These are phyloP conservation scores for Pseudoatta argentina DNA, from an alignment of 1,140 invertebrate species.

Conservation along the genomic window DNA sequence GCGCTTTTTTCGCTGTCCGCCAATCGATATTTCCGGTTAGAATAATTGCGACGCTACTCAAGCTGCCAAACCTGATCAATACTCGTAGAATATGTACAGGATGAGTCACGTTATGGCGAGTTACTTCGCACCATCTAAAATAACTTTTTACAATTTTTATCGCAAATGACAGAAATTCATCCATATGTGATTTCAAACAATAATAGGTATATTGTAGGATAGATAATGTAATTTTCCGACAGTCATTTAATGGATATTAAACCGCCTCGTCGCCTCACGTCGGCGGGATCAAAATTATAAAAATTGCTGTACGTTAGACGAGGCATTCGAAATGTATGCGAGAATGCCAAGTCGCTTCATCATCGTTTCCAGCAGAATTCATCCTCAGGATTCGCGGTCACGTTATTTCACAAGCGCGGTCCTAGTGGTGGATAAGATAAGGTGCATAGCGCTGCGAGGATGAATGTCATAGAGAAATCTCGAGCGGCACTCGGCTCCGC, in stretches of 20 bases:
- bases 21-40: conserved; percentile 64
- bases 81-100: conserved; percentile 32
- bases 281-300: neutral
- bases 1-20: conserved; percentile 54
- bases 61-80: conserved; percentile 57
- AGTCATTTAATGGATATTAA: neutral
- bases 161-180: neutral
- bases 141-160: neutral
- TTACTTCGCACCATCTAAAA: neutral
- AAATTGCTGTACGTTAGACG: neutral
- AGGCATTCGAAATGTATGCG: neutral
- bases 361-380: conserved; percentile 51
- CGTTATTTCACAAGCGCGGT: conserved; percentile 31
- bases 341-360: conserved; percentile 16
- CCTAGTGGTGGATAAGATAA: conserved; percentile 60
- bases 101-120: conserved; percentile 9
- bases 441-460: conserved; percentile 71
- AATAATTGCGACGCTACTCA: conserved; percentile 61
- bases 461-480: conserved; percentile 76
- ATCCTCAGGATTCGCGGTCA: conserved; percentile 4
- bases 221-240: neutral
- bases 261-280: neutral
- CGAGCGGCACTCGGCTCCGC: conserved; percentile 66
- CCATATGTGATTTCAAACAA: neutral
- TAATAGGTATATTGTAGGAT: neutral